These are phyloP conservation scores for Drosophila sordidula DNA, from an alignment of 2,888 invertebrate genomes.

Conservation along the genomic window DNA sequence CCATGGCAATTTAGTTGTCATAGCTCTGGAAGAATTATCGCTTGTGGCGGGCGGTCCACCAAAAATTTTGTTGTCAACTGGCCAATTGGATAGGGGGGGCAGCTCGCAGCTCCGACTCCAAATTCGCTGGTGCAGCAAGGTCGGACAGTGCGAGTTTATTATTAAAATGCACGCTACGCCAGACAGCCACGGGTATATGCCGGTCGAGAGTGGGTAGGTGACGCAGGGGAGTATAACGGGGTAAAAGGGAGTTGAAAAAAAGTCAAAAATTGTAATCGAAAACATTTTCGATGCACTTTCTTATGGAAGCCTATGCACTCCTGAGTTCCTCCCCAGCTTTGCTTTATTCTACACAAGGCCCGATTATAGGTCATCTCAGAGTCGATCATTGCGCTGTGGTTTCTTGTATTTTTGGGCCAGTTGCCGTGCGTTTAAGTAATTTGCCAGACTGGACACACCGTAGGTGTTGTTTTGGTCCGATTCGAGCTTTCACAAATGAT, in stretches of 20 bases:
- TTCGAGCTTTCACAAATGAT: constrained; percentile 82
- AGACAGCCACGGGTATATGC: constrained; percentile 39
- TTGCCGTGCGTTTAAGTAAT: constrained; percentile 75
- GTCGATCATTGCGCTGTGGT: constrained; percentile 5
- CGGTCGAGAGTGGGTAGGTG: background rate
- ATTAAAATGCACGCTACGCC: constrained; percentile 36
- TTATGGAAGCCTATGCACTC: too few species aligned
- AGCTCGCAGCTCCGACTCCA: constrained; percentile 9
- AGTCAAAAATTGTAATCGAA: too few species aligned
- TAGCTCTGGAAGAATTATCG: constrained; percentile 84
- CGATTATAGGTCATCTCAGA: constrained; percentile 12
- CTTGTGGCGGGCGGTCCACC: constrained; percentile 82
- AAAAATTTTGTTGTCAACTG: constrained; percentile 84
- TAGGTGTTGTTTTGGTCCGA: constrained; percentile 59
- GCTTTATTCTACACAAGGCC: background rate
- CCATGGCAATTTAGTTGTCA: constrained; percentile 84
- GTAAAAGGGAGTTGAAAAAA: too few species aligned
- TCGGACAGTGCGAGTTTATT: constrained; percentile 68
- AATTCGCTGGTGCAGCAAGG: constrained; percentile 49
- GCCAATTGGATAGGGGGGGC: constrained; percentile 58
- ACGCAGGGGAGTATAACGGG: background rate
- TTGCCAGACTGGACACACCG: constrained; percentile 64
- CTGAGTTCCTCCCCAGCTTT: too few species aligned
- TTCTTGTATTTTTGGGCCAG: constrained; percentile 41
- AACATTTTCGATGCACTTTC: too few species aligned